Evolutionary conservation across 2,113 vertebrate species (phyloP), one percentile per base, ranked within the genome.

Genomic region (Brachyhypopomus gauderio): DNA sequence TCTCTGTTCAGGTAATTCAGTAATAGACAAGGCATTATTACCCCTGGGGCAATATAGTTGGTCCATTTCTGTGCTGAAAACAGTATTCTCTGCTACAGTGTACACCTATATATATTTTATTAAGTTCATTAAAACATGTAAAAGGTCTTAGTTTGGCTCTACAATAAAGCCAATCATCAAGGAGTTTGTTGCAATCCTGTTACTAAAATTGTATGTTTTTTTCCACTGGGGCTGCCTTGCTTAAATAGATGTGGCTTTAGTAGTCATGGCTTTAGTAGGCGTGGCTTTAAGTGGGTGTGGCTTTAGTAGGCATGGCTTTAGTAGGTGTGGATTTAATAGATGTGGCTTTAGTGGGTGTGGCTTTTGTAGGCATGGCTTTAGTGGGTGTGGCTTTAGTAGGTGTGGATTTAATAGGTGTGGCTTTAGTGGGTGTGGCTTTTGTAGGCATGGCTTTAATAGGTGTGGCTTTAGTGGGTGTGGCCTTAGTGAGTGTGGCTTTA

Each of bases 141-240:
- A 41, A 22, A 14, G 22, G 8, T 38, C 38, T 72, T 62, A 72
- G 67, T 79, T 59, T 72, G 27, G 22, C 62, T 45, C 77, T 71
- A 36, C 60, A 60, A 67, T 5, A 2, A 20, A 36, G 20, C 20
- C 66, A 70, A 4, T 41, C 66, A 41, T 19, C 36, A 36, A 71
- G 38, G 77, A 60, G 22, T 59, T 78, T 58, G 64, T 41, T 69
- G 63, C 45, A 59, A 76, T 79, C 58, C 52, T 79, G 59, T 78
- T 62, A 72, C 56, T 72, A 36, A 30, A 79, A 79, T 62, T 56
- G 45, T 36, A 62, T 36, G 67, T 59, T 27, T 56, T 80, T 64
- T 80, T 73, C 34, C 55, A 34, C 66, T 73, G 64, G 60, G 36
- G 23, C 52, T 60, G 27, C 12, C 34, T 55, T 80, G 66, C 59